Conservation (phyloP, 2,888 invertebrate genomes). For the Eumerus sabulonum region DNA sequence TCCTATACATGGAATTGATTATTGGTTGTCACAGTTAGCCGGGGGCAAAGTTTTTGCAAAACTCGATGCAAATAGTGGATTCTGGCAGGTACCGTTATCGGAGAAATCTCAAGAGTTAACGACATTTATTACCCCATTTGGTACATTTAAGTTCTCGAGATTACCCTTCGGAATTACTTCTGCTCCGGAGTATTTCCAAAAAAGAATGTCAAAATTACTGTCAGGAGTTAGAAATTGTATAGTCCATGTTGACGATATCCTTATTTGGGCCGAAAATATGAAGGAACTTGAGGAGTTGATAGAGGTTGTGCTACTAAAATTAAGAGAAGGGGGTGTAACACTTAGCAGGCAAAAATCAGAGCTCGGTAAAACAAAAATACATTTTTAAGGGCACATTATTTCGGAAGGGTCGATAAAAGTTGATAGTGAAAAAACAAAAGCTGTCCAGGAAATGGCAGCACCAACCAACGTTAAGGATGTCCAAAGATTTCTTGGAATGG, state of each 20-base stretch:
- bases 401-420: not conserved
- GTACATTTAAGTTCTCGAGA: too few relatives aligned
- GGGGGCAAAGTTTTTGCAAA: slow-evolving; percentile 26
- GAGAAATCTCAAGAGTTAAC: slow-evolving; percentile 6
- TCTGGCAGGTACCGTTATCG: slow-evolving; percentile 14
- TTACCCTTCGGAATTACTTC: too few relatives aligned
- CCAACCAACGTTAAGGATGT: slow-evolving; percentile 9
- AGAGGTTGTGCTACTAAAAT: not conserved
- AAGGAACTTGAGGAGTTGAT: slow-evolving; percentile 10
- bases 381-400: slow-evolving; percentile 5
- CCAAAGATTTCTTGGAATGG: slow-evolving; percentile 2
- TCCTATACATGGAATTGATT: slow-evolving; percentile 11
- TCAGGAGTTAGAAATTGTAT: slow-evolving; percentile 1
- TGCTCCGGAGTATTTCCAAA: slow-evolving; percentile 3
- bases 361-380: slow-evolving; percentile 3
- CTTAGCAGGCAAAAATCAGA: not conserved
- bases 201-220: slow-evolving; percentile 8
- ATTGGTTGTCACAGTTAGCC: slow-evolving; percentile 31
- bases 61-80: too few relatives aligned
- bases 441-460: not conserved
- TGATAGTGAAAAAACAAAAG: not conserved
- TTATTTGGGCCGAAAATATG: slow-evolving; percentile 3
- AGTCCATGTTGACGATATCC: slow-evolving; percentile 3
- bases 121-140: too few relatives aligned
- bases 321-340: slow-evolving; percentile 1